phyloP scores from a whole-genome alignment of 2,797 vertebrate genomes.

The Sebastes vulpes region DNA sequence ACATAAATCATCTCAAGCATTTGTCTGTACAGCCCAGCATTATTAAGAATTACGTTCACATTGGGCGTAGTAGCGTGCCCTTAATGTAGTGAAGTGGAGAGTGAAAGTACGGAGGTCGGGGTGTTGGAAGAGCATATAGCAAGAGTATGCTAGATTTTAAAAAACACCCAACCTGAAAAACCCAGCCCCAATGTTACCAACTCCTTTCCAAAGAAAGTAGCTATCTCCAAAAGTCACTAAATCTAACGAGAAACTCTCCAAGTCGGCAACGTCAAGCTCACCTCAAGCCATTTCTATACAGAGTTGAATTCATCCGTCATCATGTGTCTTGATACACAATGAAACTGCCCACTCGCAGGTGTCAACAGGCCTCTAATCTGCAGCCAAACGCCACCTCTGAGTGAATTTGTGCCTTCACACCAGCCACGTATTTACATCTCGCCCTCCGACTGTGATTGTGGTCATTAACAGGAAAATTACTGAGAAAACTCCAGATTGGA shows the following conservation, averaged over 20 bases:
- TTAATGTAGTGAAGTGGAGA: background rate
- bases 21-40: no score
- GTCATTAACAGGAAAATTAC: slow-evolving; percentile 40
- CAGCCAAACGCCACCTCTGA: background rate
- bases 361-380: slow-evolving; percentile 10
- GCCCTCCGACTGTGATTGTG: slow-evolving; percentile 12
- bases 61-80: background rate
- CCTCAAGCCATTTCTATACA: background rate
- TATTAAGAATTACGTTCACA: accelerated
- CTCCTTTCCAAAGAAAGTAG: no score
- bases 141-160: no score
- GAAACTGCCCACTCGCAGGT: slow-evolving; percentile 11
- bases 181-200: no score
- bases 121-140: background rate
- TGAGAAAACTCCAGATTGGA: slow-evolving; percentile 27
- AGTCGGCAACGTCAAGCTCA: background rate
- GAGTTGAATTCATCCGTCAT: background rate
- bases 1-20: no score
- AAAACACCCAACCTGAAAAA: no score
- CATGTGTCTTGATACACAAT: background rate
- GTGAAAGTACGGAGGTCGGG: background rate
- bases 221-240: no score
- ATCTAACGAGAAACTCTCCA: no score
- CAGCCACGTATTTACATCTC: slow-evolving; percentile 18
- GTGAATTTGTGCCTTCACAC: slow-evolving; percentile 1